Conservation (phyloP, 2,113 vertebrate genomes). For the Tautogolabrus adspersus region DNA sequence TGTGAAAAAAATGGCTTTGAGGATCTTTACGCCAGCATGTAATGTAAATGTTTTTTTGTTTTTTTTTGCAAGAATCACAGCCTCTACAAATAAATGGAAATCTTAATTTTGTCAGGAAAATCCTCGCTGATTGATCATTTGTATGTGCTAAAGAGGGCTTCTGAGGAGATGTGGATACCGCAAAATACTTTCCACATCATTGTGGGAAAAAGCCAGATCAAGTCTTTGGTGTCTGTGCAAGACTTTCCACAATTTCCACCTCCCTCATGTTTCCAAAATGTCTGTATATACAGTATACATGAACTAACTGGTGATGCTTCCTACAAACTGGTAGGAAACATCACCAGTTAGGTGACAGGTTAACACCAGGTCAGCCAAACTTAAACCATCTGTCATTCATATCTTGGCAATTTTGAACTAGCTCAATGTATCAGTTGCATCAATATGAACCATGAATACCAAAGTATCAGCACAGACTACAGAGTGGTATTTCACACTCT, state of each 20-base stretch:
- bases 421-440: too few species aligned
- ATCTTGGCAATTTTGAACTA: too few species aligned
- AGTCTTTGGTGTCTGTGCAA: slow-evolving; percentile 63
- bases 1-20: slow-evolving; percentile 16
- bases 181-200: slow-evolving; percentile 3
- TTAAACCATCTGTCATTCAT: too few species aligned
- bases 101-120: slow-evolving; percentile 55
- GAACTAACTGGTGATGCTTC: too few species aligned
- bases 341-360: too few species aligned
- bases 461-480: too few species aligned
- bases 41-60: slow-evolving; percentile 49
- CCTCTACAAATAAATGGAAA: slow-evolving; percentile 37
- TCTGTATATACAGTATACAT: too few species aligned
- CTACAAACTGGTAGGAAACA: too few species aligned
- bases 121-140: slow-evolving; percentile 60
- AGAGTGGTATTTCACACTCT: too few species aligned
- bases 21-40: slow-evolving; percentile 28
- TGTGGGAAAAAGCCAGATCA: slow-evolving; percentile 57
- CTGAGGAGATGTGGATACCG: slow-evolving; percentile 24
- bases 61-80: slow-evolving; percentile 48
- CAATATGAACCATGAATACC: too few species aligned
- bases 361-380: too few species aligned
- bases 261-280: neutral
- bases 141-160: slow-evolving; percentile 56
- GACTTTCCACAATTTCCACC: slow-evolving; percentile 18